These are phyloP conservation scores for Mobula birostris DNA, from an alignment of 2,113 vertebrate species.

Conservation along the genomic window DNA sequence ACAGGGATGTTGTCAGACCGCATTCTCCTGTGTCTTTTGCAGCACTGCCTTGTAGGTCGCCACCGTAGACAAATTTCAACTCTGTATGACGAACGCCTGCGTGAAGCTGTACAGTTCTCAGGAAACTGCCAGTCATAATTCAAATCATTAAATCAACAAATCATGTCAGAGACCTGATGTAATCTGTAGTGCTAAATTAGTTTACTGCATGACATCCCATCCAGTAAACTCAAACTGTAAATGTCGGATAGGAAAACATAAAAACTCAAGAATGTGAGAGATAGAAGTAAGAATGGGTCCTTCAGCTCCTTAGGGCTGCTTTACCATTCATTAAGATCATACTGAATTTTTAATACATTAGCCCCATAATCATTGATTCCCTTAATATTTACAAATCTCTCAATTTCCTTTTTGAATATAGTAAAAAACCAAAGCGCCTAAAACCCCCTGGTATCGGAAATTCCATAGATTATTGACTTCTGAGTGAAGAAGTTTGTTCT, in stretches of 20 bases:
- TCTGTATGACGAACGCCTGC: neutral
- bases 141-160: neutral
- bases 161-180: neutral
- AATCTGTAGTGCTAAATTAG: neutral
- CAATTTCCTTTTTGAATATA: too few species aligned
- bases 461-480: too few species aligned
- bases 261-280: too few species aligned
- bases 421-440: too few species aligned
- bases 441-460: too few species aligned
- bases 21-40: neutral
- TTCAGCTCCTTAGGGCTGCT: too few species aligned
- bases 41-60: neutral
- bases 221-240: neutral
- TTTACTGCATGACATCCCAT: neutral
- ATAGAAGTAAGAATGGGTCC: too few species aligned
- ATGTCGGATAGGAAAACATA: neutral
- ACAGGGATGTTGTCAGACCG: neutral
- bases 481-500: too few species aligned
- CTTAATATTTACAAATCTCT: too few species aligned
- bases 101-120: neutral
- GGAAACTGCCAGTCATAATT: neutral
- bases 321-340: too few species aligned
- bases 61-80: neutral
- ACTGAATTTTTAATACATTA: too few species aligned
- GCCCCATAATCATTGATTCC: too few species aligned